Conservation (phyloP, 2,113 vertebrate species). For the Notothenia coriiceps region DNA sequence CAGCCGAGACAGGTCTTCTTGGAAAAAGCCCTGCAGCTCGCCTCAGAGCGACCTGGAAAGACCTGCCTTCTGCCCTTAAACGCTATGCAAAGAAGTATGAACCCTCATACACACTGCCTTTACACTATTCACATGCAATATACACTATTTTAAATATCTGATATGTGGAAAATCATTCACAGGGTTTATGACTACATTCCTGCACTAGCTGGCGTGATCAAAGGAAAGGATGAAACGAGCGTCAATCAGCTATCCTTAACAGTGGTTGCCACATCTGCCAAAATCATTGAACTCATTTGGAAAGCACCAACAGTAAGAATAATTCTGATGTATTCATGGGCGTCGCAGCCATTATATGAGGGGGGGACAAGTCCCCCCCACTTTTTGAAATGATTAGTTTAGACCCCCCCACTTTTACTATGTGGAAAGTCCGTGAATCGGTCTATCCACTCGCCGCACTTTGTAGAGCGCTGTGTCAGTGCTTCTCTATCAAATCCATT, state of each 20-base stretch:
- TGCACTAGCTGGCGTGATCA: constrained; percentile 68
- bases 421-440: too few species aligned
- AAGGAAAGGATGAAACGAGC: constrained; percentile 68
- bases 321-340: neutral
- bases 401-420: too few species aligned
- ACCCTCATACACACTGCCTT: neutral
- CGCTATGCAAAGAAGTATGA: constrained; percentile 74
- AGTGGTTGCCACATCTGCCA: constrained; percentile 76
- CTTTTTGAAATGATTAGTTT: too few species aligned
- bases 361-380: too few species aligned
- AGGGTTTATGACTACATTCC: constrained; percentile 79
- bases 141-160: neutral
- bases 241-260: constrained; percentile 75
- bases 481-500: too few species aligned
- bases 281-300: constrained; percentile 75
- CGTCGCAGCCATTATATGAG: too few species aligned
- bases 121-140: neutral
- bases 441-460: too few species aligned
- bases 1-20: constrained; percentile 76
- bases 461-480: too few species aligned
- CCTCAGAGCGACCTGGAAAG: constrained; percentile 81
- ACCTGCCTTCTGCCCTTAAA: constrained; percentile 70
- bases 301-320: constrained; percentile 80
- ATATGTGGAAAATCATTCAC: constrained; percentile 24
- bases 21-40: constrained; percentile 74